Conservation (phyloP, 2,113 vertebrate species). For the Ageneiosus marmoratus region DNA sequence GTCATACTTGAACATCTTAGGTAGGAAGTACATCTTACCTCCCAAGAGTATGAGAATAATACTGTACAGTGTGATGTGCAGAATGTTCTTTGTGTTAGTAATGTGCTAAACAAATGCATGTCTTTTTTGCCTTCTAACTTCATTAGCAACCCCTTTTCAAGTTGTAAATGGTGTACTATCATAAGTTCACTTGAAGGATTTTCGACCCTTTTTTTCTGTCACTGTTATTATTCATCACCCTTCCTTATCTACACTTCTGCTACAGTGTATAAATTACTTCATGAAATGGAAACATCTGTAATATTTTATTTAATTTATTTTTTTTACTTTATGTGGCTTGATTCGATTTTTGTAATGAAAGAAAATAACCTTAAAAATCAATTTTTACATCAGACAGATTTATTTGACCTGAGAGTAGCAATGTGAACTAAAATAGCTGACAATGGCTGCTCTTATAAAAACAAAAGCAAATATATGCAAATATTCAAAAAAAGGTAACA, state of each 20-base stretch:
- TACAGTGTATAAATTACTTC: background rate
- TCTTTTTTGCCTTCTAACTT: constrained; percentile 12
- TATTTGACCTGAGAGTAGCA: background rate
- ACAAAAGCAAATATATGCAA: too few relatives aligned
- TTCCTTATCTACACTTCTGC: background rate
- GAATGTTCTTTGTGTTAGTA: constrained; percentile 9
- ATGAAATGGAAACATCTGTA: background rate
- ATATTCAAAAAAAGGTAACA: background rate
- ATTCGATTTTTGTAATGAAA: background rate
- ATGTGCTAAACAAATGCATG: constrained; percentile 26
- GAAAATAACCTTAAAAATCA: background rate
- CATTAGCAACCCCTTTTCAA: constrained; percentile 31
- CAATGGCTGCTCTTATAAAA: background rate
- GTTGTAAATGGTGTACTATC: constrained; percentile 27
- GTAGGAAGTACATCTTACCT: background rate
- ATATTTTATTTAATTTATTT: background rate
- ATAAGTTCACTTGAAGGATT: constrained; percentile 26
- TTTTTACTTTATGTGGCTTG: background rate
- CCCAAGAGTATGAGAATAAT: background rate
- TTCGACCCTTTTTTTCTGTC: constrained; percentile 25
- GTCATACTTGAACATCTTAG: background rate
- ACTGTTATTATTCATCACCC: constrained; percentile 19
- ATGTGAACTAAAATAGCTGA: background rate
- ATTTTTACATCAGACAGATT: background rate
- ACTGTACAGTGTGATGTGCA: constrained; percentile 11